phyloP scores from a whole-genome alignment of 1,140 invertebrate genomes.

The Ips nitidus region DNA sequence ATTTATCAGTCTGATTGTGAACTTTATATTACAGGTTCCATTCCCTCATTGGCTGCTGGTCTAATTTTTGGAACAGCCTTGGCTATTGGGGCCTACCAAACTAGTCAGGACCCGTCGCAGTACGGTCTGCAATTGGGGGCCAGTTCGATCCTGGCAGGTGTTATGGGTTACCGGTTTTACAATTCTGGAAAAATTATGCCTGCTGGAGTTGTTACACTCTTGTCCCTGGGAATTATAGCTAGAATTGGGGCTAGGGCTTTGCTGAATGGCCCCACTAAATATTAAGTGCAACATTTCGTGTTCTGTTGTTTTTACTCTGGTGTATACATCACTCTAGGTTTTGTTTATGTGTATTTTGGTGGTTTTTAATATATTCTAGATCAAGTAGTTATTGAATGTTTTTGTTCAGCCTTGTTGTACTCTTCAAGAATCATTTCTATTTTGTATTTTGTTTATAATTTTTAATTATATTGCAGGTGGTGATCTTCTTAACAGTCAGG shows the following conservation, averaged over 20 bases:
- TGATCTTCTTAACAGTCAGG: too few relatives aligned
- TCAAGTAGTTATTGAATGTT: too few relatives aligned
- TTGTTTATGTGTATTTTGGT: too few relatives aligned
- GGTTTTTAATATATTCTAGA: too few relatives aligned
- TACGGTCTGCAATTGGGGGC: slow-evolving; percentile 75
- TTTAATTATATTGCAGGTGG: too few relatives aligned
- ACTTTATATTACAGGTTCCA: slow-evolving; percentile 66
- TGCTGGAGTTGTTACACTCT: slow-evolving; percentile 75
- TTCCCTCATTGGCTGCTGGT: slow-evolving; percentile 81
- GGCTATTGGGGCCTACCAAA: slow-evolving; percentile 80
- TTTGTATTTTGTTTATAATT: too few relatives aligned
- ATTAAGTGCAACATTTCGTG: background rate
- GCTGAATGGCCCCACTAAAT: slow-evolving; percentile 30
- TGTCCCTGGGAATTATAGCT: slow-evolving; percentile 59
- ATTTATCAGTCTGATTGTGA: background rate
- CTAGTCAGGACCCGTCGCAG: slow-evolving; percentile 76
- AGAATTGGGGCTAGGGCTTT: slow-evolving; percentile 56
- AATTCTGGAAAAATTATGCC: slow-evolving; percentile 94
- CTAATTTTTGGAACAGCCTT: slow-evolving; percentile 76
- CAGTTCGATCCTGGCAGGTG: slow-evolving; percentile 70
- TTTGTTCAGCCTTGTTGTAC: too few relatives aligned
- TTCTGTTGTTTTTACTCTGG: too few relatives aligned
- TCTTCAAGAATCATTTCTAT: too few relatives aligned
- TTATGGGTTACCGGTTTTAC: slow-evolving; percentile 88
- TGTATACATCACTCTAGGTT: too few relatives aligned